Percentiles rank a stretch among this genome's conserved stretches.
Evolutionary conservation across 2,888 invertebrate genomes (phyloP).

Genomic region (Archaeoteleia sp.): DNA sequence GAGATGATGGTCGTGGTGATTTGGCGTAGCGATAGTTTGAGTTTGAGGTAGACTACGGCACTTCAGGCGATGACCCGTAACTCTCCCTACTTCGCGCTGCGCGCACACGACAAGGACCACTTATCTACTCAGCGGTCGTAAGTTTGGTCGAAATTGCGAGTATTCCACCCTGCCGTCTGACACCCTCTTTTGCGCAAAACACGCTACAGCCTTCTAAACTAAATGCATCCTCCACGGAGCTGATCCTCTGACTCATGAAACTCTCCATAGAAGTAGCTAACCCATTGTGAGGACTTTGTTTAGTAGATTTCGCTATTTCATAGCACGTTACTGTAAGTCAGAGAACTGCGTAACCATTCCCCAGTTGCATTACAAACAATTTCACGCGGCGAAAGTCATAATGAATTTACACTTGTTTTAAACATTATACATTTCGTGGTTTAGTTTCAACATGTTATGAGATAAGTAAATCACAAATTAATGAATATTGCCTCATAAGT

Average conservation of each 20-base stretch:
- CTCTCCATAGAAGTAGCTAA: conserved; percentile 22
- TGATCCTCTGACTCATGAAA: conserved; percentile 45
- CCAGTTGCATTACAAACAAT: conserved; percentile 34
- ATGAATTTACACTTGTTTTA: conserved; percentile 42
- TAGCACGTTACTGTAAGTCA: conserved; percentile 21
- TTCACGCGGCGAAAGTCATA: conserved; percentile 45
- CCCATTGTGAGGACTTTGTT: conserved; percentile 22
- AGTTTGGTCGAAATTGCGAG: conserved; percentile 55
- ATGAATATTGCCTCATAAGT: no score
- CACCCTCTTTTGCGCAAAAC: conserved; percentile 46
- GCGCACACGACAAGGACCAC: conserved; percentile 56
- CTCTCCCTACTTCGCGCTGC: conserved; percentile 41
- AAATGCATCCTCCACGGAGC: conserved; percentile 33
- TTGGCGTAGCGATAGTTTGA: conserved; percentile 42
- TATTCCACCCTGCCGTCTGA: conserved; percentile 34
- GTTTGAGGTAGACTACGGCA: conserved; percentile 25
- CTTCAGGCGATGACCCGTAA: conserved; percentile 53
- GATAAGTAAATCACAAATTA: conserved; percentile 27
- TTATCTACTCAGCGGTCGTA: conserved; percentile 55
- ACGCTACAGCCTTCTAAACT: conserved; percentile 51
- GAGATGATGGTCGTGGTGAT: conserved; percentile 27
- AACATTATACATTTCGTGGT: conserved; percentile 39
- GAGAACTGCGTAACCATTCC: conserved; percentile 5
- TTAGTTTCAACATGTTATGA: conserved; percentile 42
- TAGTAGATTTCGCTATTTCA: conserved; percentile 30